phyloP scores from a whole-genome alignment of 2,797 vertebrate genomes.

The Denticeps clupeoides region DNA sequence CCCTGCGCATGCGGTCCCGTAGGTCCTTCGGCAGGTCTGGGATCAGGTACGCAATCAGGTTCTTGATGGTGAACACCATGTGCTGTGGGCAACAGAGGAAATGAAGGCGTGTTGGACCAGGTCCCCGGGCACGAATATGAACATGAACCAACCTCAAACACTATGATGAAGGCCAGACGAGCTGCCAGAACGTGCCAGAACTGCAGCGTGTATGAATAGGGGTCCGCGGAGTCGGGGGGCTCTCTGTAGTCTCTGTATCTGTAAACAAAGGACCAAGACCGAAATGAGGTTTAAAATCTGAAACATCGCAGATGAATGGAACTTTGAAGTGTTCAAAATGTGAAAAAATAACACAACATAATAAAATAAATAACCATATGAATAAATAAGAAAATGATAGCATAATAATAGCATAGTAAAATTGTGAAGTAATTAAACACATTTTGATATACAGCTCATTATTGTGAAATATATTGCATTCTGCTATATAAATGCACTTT shows the following conservation, averaged over 20 bases:
- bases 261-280: slow-evolving; percentile 13
- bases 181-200: slow-evolving; percentile 98
- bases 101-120: background rate
- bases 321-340: too few species aligned
- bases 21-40: slow-evolving; percentile 95
- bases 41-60: slow-evolving; percentile 97
- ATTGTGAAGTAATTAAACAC: too few species aligned
- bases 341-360: too few species aligned
- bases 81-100: slow-evolving; percentile 59
- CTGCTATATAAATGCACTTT: too few species aligned
- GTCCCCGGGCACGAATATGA: background rate
- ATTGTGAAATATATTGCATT: too few species aligned
- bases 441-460: too few species aligned
- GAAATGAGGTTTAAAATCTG: too few species aligned
- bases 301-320: too few species aligned
- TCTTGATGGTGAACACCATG: slow-evolving; percentile 96
- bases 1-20: slow-evolving; percentile 89
- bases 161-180: slow-evolving; percentile 92
- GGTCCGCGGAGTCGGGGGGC: slow-evolving; percentile 77
- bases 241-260: slow-evolving; percentile 95
- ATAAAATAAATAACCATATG: too few species aligned
- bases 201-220: slow-evolving; percentile 93
- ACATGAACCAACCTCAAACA: slow-evolving; percentile 81
- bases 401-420: too few species aligned
- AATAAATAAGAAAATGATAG: too few species aligned